Conservation (phyloP, 1,140 invertebrate species). For the Drosophila malerkotliana region DNA sequence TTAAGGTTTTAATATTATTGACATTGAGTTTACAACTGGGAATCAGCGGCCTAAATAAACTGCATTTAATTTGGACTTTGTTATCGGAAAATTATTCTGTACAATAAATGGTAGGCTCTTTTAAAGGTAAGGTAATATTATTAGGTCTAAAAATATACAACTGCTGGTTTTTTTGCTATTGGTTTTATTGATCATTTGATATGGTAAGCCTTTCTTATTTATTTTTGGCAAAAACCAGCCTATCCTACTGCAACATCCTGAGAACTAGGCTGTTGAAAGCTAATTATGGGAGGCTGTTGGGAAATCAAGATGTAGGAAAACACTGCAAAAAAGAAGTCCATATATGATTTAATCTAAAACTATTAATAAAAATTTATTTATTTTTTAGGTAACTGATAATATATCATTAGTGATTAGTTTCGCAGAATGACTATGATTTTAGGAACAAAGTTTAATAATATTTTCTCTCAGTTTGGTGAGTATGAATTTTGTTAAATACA, state of each 20-base stretch:
- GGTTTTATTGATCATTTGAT: slow-evolving; percentile 1
- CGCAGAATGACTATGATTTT: not conserved
- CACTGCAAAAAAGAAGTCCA: not conserved
- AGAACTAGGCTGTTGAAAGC: slow-evolving; percentile 38
- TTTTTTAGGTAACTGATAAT: not conserved
- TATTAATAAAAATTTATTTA: not conserved
- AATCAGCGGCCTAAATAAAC: not conserved
- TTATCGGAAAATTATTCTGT: not conserved
- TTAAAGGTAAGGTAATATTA: not conserved
- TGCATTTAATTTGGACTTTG: slow-evolving; percentile 1
- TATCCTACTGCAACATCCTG: not conserved
- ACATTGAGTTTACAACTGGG: not conserved
- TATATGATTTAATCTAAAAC: not conserved
- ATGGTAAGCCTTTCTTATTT: slow-evolving; percentile 26
- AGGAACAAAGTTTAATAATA: not conserved
- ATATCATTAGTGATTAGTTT: not conserved
- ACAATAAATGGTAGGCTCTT: no score
- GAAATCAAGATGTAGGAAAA: slow-evolving; percentile 9
- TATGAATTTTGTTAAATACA: slow-evolving; percentile 3
- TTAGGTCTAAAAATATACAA: slow-evolving; percentile 1
- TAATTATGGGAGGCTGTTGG: slow-evolving; percentile 50
- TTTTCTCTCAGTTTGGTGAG: not conserved
- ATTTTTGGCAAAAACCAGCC: slow-evolving; percentile 11
- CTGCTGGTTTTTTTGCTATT: slow-evolving; percentile 24
- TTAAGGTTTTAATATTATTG: not conserved